These are phyloP conservation scores for Celastrina argiolus DNA, from an alignment of 2,888 invertebrate species.

Conservation along the genomic window DNA sequence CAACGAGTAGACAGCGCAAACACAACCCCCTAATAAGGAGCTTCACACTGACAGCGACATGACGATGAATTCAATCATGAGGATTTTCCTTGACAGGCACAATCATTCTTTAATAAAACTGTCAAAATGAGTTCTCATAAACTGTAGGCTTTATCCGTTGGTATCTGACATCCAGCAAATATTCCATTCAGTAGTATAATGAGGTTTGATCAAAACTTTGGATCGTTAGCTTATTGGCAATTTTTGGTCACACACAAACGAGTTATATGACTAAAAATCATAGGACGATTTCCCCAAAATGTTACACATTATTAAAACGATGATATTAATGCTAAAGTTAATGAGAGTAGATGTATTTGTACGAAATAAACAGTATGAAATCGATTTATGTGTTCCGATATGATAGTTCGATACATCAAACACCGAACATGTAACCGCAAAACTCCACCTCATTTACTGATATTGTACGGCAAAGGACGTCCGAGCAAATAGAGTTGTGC, in stretches of 20 bases:
- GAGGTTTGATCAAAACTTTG: too few species aligned
- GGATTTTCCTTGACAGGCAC: background rate
- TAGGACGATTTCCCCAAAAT: too few species aligned
- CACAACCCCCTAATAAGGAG: constrained; percentile 12
- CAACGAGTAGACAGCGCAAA: constrained; percentile 23
- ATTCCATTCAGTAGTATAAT: background rate
- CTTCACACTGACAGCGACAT: constrained; percentile 8
- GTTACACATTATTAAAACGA: too few species aligned
- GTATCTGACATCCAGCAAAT: background rate
- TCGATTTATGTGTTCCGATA: background rate
- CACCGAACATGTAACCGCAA: constrained; percentile 48
- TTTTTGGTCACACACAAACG: too few species aligned
- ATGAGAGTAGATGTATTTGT: too few species aligned
- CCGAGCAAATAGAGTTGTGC: constrained; percentile 36
- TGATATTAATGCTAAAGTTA: too few species aligned
- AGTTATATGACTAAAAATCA: too few species aligned
- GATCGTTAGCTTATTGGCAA: too few species aligned
- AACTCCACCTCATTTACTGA: constrained; percentile 53
- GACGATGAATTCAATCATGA: background rate
- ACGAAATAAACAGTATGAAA: background rate
- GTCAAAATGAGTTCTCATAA: background rate
- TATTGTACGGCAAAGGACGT: constrained; percentile 44
- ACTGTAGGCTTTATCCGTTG: background rate
- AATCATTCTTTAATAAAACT: background rate
- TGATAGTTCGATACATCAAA: constrained; percentile 36